Base-by-base conservation (phyloP, 2,113 vertebrate species). In the Hucho hucho region DNA sequence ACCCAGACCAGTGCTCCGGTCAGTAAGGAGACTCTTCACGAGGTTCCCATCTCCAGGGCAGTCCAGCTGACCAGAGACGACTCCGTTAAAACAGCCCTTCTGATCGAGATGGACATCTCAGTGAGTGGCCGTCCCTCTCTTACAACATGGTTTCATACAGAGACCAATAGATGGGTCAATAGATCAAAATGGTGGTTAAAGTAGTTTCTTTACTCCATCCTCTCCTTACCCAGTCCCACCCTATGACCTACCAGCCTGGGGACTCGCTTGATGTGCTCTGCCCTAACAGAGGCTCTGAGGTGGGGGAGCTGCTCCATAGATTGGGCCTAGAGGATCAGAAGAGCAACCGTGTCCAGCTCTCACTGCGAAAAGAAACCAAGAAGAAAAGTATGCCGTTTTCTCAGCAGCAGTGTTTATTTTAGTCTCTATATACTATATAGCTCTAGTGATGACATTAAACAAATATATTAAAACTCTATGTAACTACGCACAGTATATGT, bases 211-310 rank as follows among this genome's bases (percentile, higher is more conserved):
- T 43, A 43, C 37, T 43, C 9, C 37, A 43, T 43, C 9, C 37
- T 26, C 13, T 26, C 6, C 22, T 14, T 78, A 86, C 67, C 26
- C 79, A 99, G 98, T 86, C 90, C 73, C 88, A 70, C 47, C 83
- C 68, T 14, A 88, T 95, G 84, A 79, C 86, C 18, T 95, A 95
- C 80, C 92, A 96, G 2, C 97, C 97, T 14, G 98, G 98, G 28
- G 97, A 99, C 85, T 92, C 95, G 18, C 96, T 98, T 85, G 92
- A 85, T 26, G 85, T 98, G 11, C 61, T 95, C 67, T 99, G 96
- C 82, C 96, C 97, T 37, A 99, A 99, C 87, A 90, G 79, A 20
- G 32, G 37, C 0, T 58, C 0, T 1, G 97, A 98, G 64, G 97
- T 98, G 12, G 91, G 93, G 24, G 78, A 84, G 12, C 83, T 98